phyloP scores from a whole-genome alignment of 1,140 invertebrate species.

The Cotesia typhae region DNA sequence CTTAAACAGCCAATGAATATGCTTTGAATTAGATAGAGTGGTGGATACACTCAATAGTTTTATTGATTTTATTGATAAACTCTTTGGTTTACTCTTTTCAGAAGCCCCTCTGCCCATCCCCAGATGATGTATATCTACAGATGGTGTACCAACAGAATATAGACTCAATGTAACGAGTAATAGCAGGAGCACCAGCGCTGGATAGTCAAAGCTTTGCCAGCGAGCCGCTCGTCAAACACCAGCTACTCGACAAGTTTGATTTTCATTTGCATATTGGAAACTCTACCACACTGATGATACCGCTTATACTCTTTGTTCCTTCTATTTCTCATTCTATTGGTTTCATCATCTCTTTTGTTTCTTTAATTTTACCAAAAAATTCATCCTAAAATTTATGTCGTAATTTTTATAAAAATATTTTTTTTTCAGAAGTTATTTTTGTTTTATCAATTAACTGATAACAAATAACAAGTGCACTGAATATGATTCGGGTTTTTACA shows the following conservation, averaged over 20 bases:
- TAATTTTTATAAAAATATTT: too few relatives aligned
- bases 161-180: slow-evolving; percentile 10
- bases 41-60: too few relatives aligned
- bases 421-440: too few relatives aligned
- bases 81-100: neutral
- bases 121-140: neutral
- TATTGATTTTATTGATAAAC: neutral
- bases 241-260: slow-evolving; percentile 28
- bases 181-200: too few relatives aligned
- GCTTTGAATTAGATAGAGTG: neutral
- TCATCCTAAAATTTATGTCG: too few relatives aligned
- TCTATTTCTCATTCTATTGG: too few relatives aligned
- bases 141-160: neutral
- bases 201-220: slow-evolving; percentile 11
- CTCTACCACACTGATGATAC: slow-evolving; percentile 31
- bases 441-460: too few relatives aligned
- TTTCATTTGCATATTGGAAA: slow-evolving; percentile 33
- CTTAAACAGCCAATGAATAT: slow-evolving; percentile 6
- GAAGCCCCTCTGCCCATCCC: neutral
- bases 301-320: too few relatives aligned
- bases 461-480: too few relatives aligned
- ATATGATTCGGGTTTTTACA: too few relatives aligned
- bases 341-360: too few relatives aligned
- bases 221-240: slow-evolving; percentile 17
- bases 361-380: too few relatives aligned